Evolutionary conservation across 1,140 invertebrate genomes (phyloP).

Genomic region (Drosophila busckii): DNA sequence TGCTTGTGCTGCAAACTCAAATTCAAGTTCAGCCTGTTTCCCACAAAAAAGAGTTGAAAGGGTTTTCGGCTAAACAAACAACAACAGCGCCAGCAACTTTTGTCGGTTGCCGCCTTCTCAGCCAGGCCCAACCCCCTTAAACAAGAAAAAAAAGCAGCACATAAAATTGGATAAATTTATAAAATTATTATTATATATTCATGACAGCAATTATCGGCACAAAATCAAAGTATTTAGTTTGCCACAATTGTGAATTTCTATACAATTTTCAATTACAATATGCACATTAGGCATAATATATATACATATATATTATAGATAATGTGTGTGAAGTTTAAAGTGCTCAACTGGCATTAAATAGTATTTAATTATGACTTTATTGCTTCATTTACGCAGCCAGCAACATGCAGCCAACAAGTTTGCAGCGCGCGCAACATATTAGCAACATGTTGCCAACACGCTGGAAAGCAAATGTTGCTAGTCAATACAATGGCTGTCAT

Average conservation of each 20-base stretch:
- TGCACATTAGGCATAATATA: too few species aligned
- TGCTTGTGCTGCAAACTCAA: constrained; percentile 15
- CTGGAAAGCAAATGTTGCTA: constrained; percentile 26
- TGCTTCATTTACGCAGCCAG: constrained; percentile 43
- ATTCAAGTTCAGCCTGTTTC: constrained; percentile 73
- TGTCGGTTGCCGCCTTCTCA: constrained; percentile 4
- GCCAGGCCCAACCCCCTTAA: constrained; percentile 9
- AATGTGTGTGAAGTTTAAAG: too few species aligned
- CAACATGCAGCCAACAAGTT: constrained; percentile 55
- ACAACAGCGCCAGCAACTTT: background rate
- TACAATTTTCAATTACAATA: constrained; percentile 24
- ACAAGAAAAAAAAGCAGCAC: background rate
- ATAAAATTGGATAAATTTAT: constrained; percentile 17
- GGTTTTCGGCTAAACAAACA: constrained; percentile 64
- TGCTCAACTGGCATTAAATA: too few species aligned
- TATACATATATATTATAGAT: too few species aligned
- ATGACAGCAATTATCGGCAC: constrained; percentile 70
- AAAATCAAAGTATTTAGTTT: constrained; percentile 46
- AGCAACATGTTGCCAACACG: constrained; percentile 29
- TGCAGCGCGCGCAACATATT: constrained; percentile 45
- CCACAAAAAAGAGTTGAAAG: constrained; percentile 43
- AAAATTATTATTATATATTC: constrained; percentile 68
- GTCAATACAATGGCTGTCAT: constrained; percentile 23
- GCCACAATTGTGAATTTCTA: constrained; percentile 25
- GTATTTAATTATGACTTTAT: constrained; percentile 45